These are phyloP conservation scores for Sphecodes monilicornis DNA, from an alignment of 2,888 invertebrate species.

Conservation along the genomic window DNA sequence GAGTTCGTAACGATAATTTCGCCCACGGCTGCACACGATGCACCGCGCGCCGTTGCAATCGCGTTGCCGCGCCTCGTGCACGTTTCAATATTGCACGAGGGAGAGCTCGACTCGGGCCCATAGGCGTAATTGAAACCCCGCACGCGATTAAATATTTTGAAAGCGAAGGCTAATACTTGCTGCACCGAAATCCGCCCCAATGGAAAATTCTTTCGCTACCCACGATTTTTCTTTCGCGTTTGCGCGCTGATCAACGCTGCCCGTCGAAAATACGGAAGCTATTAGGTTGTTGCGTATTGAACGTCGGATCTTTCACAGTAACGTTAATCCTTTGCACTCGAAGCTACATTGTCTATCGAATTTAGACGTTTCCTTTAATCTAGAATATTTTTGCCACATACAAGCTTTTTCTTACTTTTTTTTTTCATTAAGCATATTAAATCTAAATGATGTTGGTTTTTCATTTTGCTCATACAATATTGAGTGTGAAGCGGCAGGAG, in stretches of 20 bases:
- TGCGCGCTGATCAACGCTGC: background rate
- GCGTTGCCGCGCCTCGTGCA: background rate
- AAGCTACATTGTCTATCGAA: too few species aligned
- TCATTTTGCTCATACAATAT: too few species aligned
- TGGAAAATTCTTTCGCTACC: background rate
- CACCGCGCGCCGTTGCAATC: constrained; percentile 15
- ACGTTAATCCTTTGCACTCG: background rate
- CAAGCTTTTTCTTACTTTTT: too few species aligned
- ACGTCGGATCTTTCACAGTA: background rate
- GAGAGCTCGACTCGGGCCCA: background rate
- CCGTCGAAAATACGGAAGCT: background rate
- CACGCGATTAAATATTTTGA: constrained; percentile 8
- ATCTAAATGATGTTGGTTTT: too few species aligned
- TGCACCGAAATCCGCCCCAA: background rate
- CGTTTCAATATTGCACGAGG: constrained; percentile 1
- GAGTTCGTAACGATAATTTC: constrained; percentile 15
- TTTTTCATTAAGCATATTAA: too few species aligned
- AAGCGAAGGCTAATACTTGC: background rate
- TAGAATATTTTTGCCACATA: too few species aligned
- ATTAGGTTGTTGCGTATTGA: background rate
- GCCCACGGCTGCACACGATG: constrained; percentile 15
- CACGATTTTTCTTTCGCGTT: background rate
- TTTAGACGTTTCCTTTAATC: too few species aligned
- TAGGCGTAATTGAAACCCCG: background rate
- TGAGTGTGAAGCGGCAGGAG: too few species aligned